Evolutionary conservation across 1,140 invertebrate species (phyloP).

Genomic region (Drosophila jambulina): DNA sequence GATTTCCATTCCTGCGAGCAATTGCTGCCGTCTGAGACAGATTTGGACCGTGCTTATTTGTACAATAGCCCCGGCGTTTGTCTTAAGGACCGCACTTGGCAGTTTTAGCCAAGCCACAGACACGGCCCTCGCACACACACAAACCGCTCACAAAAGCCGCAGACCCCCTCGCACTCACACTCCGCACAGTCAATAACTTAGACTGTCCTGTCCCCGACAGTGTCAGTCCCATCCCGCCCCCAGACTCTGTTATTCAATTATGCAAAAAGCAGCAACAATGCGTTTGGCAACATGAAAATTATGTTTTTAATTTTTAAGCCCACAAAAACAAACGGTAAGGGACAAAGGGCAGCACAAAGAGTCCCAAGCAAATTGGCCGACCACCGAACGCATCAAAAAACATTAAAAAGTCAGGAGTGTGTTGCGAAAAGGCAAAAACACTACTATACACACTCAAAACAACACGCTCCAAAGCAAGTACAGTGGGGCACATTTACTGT

Average conservation of each 20-base stretch:
- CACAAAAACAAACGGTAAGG: conserved; percentile 5
- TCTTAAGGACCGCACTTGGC: conserved; percentile 44
- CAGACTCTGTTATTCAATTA: conserved; percentile 66
- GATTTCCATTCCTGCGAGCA: conserved; percentile 37
- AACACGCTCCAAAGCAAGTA: conserved; percentile 6
- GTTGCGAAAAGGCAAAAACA: conserved; percentile 29
- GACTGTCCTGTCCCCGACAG: conserved; percentile 29
- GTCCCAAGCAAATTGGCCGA: conserved; percentile 14
- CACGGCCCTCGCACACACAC: neutral
- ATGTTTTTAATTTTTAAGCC: conserved; percentile 64
- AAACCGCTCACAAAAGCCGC: conserved; percentile 4
- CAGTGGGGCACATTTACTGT: neutral
- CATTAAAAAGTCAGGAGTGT: conserved; percentile 73
- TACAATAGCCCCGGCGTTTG: conserved; percentile 54
- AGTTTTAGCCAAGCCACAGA: conserved; percentile 27
- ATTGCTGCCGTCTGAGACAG: conserved; percentile 65
- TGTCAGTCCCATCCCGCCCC: conserved; percentile 40
- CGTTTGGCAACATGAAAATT: conserved; percentile 64
- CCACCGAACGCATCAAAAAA: conserved; percentile 48
- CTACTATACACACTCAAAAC: conserved; percentile 22
- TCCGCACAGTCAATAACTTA: conserved; percentile 46
- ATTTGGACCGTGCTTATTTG: conserved; percentile 57
- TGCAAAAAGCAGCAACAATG: conserved; percentile 61
- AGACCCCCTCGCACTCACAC: conserved; percentile 7
- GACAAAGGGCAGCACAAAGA: conserved; percentile 24